phyloP scores from a whole-genome alignment of 2,888 invertebrate genomes.

The Aelia acuminata region DNA sequence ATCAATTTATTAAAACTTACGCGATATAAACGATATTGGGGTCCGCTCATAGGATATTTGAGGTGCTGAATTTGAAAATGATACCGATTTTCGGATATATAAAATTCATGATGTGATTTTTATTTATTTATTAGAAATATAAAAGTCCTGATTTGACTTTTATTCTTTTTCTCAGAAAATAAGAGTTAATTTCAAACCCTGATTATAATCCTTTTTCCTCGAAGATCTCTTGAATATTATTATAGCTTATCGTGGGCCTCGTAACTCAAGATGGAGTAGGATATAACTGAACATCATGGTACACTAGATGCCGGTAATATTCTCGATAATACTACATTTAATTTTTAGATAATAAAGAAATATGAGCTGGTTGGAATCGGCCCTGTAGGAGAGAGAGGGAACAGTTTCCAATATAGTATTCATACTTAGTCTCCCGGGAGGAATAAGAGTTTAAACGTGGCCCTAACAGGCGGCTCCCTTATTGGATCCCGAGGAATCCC shows the following conservation, averaged over 20 bases:
- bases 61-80: no score
- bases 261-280: neutral
- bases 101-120: no score
- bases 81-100: no score
- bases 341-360: slow-evolving; percentile 9
- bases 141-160: no score
- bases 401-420: slow-evolving; percentile 36
- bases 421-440: slow-evolving; percentile 16
- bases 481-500: slow-evolving; percentile 46
- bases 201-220: neutral
- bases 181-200: no score
- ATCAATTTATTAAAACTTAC: no score
- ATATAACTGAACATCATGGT: neutral
- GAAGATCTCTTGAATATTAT: no score
- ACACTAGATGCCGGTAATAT: neutral
- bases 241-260: neutral
- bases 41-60: no score
- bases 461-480: slow-evolving; percentile 13
- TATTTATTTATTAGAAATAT: no score
- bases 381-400: neutral
- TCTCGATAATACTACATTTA: neutral
- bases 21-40: no score
- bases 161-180: no score
- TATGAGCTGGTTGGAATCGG: neutral
- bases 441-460: slow-evolving; percentile 50